Conservation (phyloP, 2,888 invertebrate genomes). For the Calameuta idolon region DNA sequence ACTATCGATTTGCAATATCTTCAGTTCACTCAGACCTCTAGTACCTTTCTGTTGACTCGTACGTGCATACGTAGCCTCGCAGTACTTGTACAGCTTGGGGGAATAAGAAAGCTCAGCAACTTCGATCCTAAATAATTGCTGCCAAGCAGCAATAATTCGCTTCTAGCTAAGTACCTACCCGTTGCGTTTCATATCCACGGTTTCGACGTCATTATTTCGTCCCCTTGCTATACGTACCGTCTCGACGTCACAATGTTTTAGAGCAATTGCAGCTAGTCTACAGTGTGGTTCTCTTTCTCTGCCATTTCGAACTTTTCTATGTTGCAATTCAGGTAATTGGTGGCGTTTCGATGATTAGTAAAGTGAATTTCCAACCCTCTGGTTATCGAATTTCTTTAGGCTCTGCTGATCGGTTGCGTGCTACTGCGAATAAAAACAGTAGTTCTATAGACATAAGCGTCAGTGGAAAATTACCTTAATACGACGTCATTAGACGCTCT, state of each 20-base stretch:
- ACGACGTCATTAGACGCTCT: background rate
- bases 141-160: background rate
- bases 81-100: too few relatives aligned
- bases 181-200: background rate
- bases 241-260: background rate
- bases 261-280: background rate
- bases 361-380: background rate
- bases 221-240: background rate
- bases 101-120: too few relatives aligned
- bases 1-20: background rate
- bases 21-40: too few relatives aligned
- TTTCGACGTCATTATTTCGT: background rate
- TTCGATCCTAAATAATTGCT: background rate
- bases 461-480: background rate
- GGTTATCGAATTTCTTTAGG: background rate
- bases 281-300: background rate
- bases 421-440: background rate
- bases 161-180: background rate
- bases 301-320: background rate
- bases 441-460: background rate
- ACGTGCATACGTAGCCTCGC: too few relatives aligned
- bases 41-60: too few relatives aligned
- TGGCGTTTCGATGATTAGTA: background rate
- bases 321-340: background rate
- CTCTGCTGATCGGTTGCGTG: background rate